phyloP scores from a whole-genome alignment of 2,797 vertebrate species.

The Pseudochaenichthys georgianus region DNA sequence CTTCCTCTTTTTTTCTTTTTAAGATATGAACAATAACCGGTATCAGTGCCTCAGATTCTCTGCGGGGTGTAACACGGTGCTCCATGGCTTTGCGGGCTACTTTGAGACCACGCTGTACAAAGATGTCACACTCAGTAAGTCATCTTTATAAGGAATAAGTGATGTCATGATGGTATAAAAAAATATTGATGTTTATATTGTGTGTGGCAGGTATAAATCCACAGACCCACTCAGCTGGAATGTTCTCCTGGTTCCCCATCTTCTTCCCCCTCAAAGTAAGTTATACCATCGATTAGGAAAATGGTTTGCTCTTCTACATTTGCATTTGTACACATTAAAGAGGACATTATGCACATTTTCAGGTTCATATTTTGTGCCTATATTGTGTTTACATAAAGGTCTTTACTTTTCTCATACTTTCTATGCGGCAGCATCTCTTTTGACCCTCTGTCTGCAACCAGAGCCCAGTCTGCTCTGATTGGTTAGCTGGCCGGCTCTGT shows the following conservation, averaged over 20 bases:
- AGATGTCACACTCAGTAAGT: conserved; percentile 93
- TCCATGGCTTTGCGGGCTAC: conserved; percentile 95
- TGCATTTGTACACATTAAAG: no score
- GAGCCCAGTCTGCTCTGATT: no score
- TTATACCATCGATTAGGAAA: neutral
- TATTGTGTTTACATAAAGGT: no score
- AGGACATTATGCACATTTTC: no score
- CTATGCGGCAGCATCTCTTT: no score
- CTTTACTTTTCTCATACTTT: no score
- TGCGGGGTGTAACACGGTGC: conserved; percentile 89
- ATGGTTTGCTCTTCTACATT: neutral
- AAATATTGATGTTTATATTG: neutral
- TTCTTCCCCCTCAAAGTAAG: conserved; percentile 95
- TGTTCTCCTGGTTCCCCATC: conserved; percentile 98
- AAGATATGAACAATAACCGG: conserved; percentile 94
- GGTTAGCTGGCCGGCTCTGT: no score
- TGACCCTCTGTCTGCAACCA: no score
- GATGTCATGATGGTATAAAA: no score
- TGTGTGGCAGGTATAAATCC: conserved; percentile 90
- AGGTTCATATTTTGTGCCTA: no score
- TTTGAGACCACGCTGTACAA: conserved; percentile 93
- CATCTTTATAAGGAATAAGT: neutral
- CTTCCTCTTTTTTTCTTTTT: neutral
- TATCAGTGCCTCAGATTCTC: conserved; percentile 91
- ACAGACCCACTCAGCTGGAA: conserved; percentile 93